Percentiles rank a stretch among this genome's conserved stretches.
These are phyloP conservation scores for Gouania willdenowi DNA, from an alignment of 2,797 vertebrate genomes.

Conservation along the genomic window DNA sequence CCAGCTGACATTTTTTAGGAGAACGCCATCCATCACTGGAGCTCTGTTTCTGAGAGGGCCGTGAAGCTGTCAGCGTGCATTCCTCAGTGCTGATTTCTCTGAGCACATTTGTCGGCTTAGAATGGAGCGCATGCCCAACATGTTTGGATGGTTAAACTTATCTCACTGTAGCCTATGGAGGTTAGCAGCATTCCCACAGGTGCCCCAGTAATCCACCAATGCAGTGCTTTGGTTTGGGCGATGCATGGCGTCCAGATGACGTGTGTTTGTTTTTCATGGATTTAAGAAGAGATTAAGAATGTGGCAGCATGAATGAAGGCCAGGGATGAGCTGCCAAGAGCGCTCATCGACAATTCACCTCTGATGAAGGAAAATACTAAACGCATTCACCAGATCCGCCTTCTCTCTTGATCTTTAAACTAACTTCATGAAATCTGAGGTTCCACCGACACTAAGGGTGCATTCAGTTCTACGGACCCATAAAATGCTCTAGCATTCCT, in stretches of 20 bases:
- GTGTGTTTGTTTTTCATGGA: conserved; percentile 32
- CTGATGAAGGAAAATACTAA: no score
- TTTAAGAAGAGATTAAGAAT: conserved; percentile 15
- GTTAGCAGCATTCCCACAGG: conserved; percentile 19
- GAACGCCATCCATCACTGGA: conserved; percentile 45
- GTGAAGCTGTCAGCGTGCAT: conserved; percentile 48
- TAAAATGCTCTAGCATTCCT: no score
- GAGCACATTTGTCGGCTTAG: conserved; percentile 40
- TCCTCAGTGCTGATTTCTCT: conserved; percentile 33
- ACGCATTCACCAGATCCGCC: no score
- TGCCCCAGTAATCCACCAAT: conserved; percentile 34
- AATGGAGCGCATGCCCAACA: conserved; percentile 34
- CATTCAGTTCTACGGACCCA: no score
- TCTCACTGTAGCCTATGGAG: conserved; percentile 32
- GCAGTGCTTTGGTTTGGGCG: not conserved
- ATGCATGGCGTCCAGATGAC: not conserved
- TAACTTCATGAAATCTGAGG: no score
- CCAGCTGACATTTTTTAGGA: conserved; percentile 50
- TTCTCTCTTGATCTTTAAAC: no score
- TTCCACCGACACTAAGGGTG: no score
- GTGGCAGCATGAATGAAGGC: conserved; percentile 9
- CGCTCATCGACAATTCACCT: no score
- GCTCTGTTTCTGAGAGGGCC: conserved; percentile 36
- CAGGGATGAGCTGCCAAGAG: conserved; percentile 41
- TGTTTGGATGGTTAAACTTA: conserved; percentile 51